These are phyloP conservation scores for Drosophila anceps DNA, from an alignment of 2,888 invertebrate species.

Conservation along the genomic window DNA sequence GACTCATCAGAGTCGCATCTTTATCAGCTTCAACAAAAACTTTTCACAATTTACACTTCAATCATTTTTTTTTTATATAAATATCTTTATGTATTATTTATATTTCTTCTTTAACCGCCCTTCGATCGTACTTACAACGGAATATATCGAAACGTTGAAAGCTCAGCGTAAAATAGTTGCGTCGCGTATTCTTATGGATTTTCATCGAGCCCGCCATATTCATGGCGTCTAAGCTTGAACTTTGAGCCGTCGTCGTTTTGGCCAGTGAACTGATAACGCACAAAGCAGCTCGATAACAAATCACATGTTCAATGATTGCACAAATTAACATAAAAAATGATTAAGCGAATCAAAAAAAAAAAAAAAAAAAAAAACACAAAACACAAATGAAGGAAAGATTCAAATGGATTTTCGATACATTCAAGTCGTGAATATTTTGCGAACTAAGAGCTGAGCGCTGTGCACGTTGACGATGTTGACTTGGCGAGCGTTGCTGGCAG, in stretches of 20 bases:
- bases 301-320: constrained; percentile 40
- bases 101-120: background rate
- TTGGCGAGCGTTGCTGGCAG: constrained; percentile 65
- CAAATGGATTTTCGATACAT: background rate
- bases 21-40: background rate
- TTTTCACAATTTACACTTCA: background rate
- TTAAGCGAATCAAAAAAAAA: background rate
- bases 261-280: no score
- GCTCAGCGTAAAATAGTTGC: constrained; percentile 82
- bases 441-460: constrained; percentile 10
- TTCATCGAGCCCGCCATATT: constrained; percentile 77
- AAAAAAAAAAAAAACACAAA: background rate
- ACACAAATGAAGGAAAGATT: background rate
- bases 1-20: background rate
- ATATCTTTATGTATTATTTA: background rate
- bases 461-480: constrained; percentile 64
- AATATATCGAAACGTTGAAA: constrained; percentile 82
- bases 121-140: constrained; percentile 75
- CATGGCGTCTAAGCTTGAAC: constrained; percentile 18
- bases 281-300: constrained; percentile 3
- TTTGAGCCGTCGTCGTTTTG: background rate
- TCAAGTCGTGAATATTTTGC: background rate
- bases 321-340: background rate
- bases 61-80: background rate
- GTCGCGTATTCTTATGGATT: constrained; percentile 77